Conservation (phyloP, 35 echinoderm and acorn worm species). For the Ptychodera flava region DNA sequence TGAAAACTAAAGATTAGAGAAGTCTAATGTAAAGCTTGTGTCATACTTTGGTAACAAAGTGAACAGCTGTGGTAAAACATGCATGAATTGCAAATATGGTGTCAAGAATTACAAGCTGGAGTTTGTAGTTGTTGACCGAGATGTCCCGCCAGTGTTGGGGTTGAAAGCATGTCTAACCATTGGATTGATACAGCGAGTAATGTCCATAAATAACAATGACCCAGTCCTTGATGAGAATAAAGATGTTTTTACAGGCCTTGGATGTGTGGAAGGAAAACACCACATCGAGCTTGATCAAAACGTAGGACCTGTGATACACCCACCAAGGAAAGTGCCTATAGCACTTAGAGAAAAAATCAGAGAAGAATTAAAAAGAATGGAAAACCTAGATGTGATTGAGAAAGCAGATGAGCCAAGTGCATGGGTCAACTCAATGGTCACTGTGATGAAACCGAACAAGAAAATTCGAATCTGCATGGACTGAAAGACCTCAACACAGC, state of each 20-base stretch:
- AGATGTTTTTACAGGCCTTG: background rate
- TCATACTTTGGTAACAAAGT: too few relatives aligned
- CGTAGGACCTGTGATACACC: slow-evolving; percentile 6
- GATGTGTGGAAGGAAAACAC: slow-evolving; percentile 10
- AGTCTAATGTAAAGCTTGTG: too few relatives aligned
- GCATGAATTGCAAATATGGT: too few relatives aligned
- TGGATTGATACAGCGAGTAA: background rate
- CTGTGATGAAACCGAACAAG: slow-evolving; percentile 27
- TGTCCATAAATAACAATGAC: background rate
- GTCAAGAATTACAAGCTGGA: too few relatives aligned
- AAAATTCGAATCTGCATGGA: slow-evolving; percentile 50
- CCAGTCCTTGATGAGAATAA: background rate
- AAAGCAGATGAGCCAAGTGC: slow-evolving; percentile 46
- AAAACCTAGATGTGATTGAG: slow-evolving; percentile 32
- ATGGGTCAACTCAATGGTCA: slow-evolving; percentile 36
- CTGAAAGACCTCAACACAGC: slow-evolving; percentile 44
- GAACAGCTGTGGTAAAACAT: too few relatives aligned
- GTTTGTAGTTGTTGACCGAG: too few relatives aligned
- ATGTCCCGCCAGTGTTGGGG: slow-evolving; percentile 54
- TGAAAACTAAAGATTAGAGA: too few relatives aligned
- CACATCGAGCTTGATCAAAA: slow-evolving; percentile 48
- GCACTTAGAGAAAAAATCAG: slow-evolving; percentile 5
- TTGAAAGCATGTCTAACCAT: slow-evolving; percentile 37
- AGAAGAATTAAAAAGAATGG: slow-evolving; percentile 35
- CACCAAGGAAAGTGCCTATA: slow-evolving; percentile 23